Evolutionary conservation across 2,113 vertebrate genomes (phyloP), one percentile per base, ranked within the genome.

Genomic region (Rhegmatorhina hoffmannsi): DNA sequence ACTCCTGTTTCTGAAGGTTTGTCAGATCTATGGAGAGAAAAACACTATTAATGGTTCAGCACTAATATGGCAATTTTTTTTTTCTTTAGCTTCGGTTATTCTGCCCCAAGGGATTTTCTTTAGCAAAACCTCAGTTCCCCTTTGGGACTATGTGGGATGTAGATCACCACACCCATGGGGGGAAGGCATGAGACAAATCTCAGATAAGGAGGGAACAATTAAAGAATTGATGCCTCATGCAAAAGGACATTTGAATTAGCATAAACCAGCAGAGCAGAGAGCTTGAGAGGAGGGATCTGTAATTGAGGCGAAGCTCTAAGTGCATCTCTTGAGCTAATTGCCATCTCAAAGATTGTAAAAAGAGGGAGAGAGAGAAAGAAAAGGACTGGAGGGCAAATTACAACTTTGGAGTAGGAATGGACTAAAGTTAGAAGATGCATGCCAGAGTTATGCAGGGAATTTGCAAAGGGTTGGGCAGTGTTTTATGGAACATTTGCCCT

Each of bases 401-500:
- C 94, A 88, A 58, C 31, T 80, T 93, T 44, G 88, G 92, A 94
- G 88, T 19, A 56, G 69, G 79, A 56, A 82, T 92, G 95, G 95
- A 94, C 93, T 70, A 3, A 87, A 83, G 85, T 34, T 69, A 89
- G 89, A 60, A 74, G 95, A 95, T 94, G 68, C 62, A 90, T 87
- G 91, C 33, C 40, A 17, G 62, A 97, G 96, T 91, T 97, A 97
- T 92, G 94, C 92, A 34, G 96, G 76, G 96, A 96, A 96, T 96
- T 96, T 91, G 87, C 52, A 46, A 75, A 79, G 89, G 90, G 55
- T 47, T 85, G 95, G 90, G 92, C 89, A 87, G 50, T 3, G 70
- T 84, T 97, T 96, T 97, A 97, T 96, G 92, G 92, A 96, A 91
- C 95, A 72, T 92, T 96, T 93, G 94, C 93, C 94, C 96, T 97